A percentile compares a stretch with the other conserved stretches of the same genome.
Conservation (phyloP, 2,113 vertebrate genomes). For the Octodon degus region DNA sequence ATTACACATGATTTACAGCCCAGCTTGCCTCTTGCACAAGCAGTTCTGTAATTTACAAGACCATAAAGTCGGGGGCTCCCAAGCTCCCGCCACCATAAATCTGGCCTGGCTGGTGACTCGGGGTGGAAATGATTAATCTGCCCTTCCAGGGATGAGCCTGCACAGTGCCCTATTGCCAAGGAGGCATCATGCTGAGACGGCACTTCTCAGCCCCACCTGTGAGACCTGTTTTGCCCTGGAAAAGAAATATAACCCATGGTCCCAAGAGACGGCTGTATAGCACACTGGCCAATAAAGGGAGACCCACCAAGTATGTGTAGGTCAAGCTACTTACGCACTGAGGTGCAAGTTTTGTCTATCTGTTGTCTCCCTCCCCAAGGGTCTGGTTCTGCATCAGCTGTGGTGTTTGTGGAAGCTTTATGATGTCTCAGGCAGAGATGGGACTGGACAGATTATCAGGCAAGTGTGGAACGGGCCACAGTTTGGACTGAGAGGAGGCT, state of each 20-base stretch:
- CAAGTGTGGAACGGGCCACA: background rate
- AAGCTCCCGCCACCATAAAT: constrained; percentile 83
- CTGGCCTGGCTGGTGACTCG: constrained; percentile 80
- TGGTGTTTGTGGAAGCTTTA: background rate
- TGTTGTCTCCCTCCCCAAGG: background rate
- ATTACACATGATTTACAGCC: constrained; percentile 88
- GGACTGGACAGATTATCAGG: background rate
- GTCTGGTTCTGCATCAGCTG: background rate
- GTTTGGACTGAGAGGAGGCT: background rate
- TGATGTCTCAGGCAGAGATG: constrained; percentile 41
- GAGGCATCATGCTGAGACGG: constrained; percentile 83
- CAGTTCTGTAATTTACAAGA: constrained; percentile 88
- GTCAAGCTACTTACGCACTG: background rate
- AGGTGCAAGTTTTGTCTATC: background rate
- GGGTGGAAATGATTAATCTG: constrained; percentile 86
- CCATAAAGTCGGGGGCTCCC: constrained; percentile 87
- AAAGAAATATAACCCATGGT: constrained; percentile 74
- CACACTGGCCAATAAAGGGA: background rate
- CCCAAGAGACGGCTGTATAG: constrained; percentile 32
- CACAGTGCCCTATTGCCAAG: constrained; percentile 80
- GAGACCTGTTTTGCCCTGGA: constrained; percentile 80
- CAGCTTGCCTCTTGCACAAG: constrained; percentile 86
- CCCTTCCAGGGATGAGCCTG: constrained; percentile 83
- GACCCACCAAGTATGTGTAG: background rate
- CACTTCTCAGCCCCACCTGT: constrained; percentile 77